Conservation (phyloP, 2,797 vertebrate genomes). For the Clarias pachynema region DNA sequence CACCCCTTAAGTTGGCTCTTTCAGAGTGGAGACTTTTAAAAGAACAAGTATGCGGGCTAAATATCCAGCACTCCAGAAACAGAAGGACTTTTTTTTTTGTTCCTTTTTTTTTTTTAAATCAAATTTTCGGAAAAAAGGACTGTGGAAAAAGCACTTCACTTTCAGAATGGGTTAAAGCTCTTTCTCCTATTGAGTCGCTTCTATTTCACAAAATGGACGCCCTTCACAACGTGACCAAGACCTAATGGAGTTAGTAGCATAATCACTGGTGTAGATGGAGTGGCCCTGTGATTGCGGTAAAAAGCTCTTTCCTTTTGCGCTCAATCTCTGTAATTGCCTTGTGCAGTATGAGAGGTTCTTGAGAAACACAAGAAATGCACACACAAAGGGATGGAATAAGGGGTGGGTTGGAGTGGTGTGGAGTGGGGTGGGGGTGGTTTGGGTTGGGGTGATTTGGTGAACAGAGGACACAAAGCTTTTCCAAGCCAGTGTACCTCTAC, state of each 20-base stretch:
- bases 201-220: constrained; percentile 27
- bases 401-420: neutral
- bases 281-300: constrained; percentile 33
- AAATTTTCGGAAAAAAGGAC: constrained; percentile 19
- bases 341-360: constrained; percentile 32
- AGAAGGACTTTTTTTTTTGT: neutral
- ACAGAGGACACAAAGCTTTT: constrained; percentile 42
- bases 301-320: constrained; percentile 26
- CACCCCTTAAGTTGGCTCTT: constrained; percentile 14
- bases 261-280: constrained; percentile 43
- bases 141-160: constrained; percentile 33
- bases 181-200: constrained; percentile 22
- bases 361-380: constrained; percentile 26
- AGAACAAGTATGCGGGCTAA: constrained; percentile 18
- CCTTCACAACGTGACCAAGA: constrained; percentile 43
- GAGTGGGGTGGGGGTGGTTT: too few species aligned
- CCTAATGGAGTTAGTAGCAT: constrained; percentile 47
- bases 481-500: constrained; percentile 38
- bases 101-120: neutral
- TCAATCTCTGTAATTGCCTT: constrained; percentile 39
- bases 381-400: constrained; percentile 21
- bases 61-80: constrained; percentile 25
- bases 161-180: constrained; percentile 28
- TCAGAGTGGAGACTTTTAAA: constrained; percentile 20
- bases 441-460: constrained; percentile 6